Evolutionary conservation across 2,113 vertebrate genomes (phyloP).

Genomic region (Nicator chloris): DNA sequence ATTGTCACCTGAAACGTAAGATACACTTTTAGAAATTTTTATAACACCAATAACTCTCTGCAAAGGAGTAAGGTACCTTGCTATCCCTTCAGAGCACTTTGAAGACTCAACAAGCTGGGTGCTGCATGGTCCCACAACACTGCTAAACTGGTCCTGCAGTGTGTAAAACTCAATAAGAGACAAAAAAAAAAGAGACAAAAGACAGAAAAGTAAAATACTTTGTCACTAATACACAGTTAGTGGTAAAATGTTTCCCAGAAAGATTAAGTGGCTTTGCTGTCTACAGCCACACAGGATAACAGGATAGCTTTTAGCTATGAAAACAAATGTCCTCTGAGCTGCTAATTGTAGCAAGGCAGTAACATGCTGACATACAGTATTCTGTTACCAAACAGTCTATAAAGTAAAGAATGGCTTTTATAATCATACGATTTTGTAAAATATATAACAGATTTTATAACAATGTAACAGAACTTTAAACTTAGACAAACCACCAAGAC

Average conservation of each 20-base stretch:
- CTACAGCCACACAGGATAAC: neutral
- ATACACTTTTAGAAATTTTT: neutral
- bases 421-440: neutral
- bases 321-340: neutral
- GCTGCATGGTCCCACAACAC: neutral
- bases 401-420: neutral
- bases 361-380: neutral
- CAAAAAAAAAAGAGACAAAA: too few species aligned
- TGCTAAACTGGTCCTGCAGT: neutral
- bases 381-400: neutral
- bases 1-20: rapidly evolving
- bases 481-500: neutral
- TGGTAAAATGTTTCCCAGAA: neutral
- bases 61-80: neutral
- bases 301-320: neutral
- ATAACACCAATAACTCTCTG: neutral
- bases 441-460: neutral
- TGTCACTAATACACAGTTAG: neutral
- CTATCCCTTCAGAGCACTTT: neutral
- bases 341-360: neutral
- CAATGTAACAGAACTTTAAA: neutral
- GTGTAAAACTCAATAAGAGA: neutral
- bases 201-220: neutral
- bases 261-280: neutral
- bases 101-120: neutral